phyloP scores from a whole-genome alignment of 2,113 vertebrate genomes.

The Heterochromis multidens region DNA sequence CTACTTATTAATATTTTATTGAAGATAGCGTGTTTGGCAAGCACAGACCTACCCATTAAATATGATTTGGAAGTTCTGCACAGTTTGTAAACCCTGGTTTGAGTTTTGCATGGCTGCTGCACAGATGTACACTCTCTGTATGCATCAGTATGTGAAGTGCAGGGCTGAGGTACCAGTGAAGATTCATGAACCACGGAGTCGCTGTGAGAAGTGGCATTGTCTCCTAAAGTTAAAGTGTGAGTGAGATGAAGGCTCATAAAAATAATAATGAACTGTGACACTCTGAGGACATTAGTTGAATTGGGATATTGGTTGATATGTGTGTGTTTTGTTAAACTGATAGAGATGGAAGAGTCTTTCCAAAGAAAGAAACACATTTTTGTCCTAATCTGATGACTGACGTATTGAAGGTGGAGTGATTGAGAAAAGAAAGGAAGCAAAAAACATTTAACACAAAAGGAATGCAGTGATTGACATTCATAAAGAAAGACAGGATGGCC shows the following conservation, averaged over 20 bases:
- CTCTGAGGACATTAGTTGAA: not conserved
- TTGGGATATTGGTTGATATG: too few species aligned
- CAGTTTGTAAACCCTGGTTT: not conserved
- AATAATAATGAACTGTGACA: not conserved
- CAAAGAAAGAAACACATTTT: not conserved
- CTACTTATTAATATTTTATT: conserved; percentile 10
- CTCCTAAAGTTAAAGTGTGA: not conserved
- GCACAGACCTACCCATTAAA: not conserved
- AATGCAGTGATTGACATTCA: conserved; percentile 15
- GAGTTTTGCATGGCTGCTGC: not conserved
- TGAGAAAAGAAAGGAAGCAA: not conserved
- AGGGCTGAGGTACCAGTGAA: not conserved
- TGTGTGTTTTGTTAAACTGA: conserved; percentile 8
- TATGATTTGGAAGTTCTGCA: not conserved
- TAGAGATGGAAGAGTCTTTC: not conserved
- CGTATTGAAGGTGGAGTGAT: not conserved
- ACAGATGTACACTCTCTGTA: not conserved
- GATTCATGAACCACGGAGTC: not conserved
- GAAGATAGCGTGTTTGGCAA: not conserved
- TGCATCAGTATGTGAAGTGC: not conserved
- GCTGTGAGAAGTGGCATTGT: not conserved
- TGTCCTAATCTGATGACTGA: not conserved
- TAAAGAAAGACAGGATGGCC: not conserved
- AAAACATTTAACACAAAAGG: not conserved
- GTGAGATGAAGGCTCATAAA: not conserved